Base-by-base conservation (phyloP, 1,140 invertebrate genomes). In the Drosophila setifemur region DNA sequence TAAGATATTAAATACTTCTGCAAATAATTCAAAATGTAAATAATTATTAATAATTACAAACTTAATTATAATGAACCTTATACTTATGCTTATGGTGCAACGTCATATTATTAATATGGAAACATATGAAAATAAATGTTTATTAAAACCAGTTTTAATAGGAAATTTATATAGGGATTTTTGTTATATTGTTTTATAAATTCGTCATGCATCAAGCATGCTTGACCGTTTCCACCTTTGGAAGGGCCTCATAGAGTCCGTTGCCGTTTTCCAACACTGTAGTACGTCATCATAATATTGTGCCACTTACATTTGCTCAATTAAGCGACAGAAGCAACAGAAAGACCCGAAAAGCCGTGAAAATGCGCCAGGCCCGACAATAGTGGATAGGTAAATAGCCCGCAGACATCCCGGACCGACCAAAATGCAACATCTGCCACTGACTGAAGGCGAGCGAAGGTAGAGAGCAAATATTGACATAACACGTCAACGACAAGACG, bases 401-500 rank as follows among this genome's bases (percentile, higher is more conserved):
- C 23, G 42, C 6, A 18, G 14, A 3, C 16, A 19, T 42, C 18
- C 37, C 26, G n/a, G 9, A 5, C 3, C 9, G 3, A 8, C 6
- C 29, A 57, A 48, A 64, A 74, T 78, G 63, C 35, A 49, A 58
- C 12, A 40, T 33, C 39, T 35, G 40, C 33, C 45, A 2, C 16
- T 6, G 25, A 33, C 4, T 4, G 14, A n/a, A 7, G 7, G 4
- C 40, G 35, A 48, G 42, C 28, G 16, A 37, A 39, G 29, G 16
- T 12, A 21, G 49, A 73, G 60, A 74, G 37, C 74, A 79, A 85
- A 79, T 29, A 68, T 79, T 83, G 79, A 79, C 79, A 85, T 85
- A 85, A 83, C 79, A 85, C 79, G 79, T 85, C 79, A 74, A 85
- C 79, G 60, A 12, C 66, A 26, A 16, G 33, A 37, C 12, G 14